These are phyloP conservation scores for Papilio polyxenes DNA, from an alignment of 1,140 invertebrate genomes.

Conservation along the genomic window DNA sequence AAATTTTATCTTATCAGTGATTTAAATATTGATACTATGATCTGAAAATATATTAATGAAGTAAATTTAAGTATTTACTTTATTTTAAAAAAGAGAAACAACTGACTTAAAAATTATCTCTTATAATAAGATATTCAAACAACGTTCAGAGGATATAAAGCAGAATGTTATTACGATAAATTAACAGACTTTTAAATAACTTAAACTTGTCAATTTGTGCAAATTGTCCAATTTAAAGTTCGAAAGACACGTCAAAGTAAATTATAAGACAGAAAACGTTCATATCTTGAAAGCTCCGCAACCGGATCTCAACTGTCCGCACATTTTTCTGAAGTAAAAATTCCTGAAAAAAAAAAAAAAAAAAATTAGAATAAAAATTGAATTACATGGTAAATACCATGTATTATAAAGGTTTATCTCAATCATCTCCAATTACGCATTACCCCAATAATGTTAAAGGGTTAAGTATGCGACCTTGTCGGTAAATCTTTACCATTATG, in stretches of 20 bases:
- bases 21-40: background rate
- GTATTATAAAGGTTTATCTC: background rate
- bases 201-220: background rate
- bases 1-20: slow-evolving; percentile 26
- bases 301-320: too few relatives aligned
- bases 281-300: background rate
- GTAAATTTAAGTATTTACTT: background rate
- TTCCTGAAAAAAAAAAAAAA: too few relatives aligned
- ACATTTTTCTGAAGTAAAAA: too few relatives aligned
- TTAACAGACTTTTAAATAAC: background rate
- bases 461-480: background rate
- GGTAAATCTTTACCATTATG: background rate
- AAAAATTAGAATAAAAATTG: too few relatives aligned
- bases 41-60: background rate
- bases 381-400: too few relatives aligned
- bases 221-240: background rate
- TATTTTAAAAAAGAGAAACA: background rate
- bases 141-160: too few relatives aligned
- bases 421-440: background rate
- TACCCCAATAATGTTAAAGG: background rate
- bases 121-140: too few relatives aligned
- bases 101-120: too few relatives aligned
- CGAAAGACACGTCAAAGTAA: background rate
- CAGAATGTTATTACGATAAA: background rate
- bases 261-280: background rate